Evolutionary conservation across 2,113 vertebrate species (phyloP).

Genomic region (Uria lomvia): DNA sequence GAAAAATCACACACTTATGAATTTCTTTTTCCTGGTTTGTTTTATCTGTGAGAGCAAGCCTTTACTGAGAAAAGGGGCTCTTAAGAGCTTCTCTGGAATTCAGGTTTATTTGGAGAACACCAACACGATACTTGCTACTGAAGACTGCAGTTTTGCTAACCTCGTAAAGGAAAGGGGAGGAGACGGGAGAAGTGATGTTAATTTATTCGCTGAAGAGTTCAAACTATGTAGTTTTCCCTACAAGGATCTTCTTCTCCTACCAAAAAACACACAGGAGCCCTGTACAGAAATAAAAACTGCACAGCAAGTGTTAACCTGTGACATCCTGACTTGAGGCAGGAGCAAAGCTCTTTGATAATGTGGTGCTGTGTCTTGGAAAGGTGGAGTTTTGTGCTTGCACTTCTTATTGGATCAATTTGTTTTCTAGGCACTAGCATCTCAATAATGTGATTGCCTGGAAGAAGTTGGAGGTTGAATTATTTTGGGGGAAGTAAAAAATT

Average conservation of each 20-base stretch:
- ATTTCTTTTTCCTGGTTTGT: background rate
- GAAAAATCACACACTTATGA: background rate
- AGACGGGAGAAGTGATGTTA: background rate
- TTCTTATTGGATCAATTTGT: background rate
- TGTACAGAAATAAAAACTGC: background rate
- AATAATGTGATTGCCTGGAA: background rate
- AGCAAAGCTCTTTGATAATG: background rate
- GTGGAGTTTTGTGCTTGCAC: background rate
- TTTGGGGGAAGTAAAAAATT: background rate
- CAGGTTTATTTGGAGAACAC: constrained; percentile 14
- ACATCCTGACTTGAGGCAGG: background rate
- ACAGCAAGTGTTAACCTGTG: background rate
- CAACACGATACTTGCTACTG: background rate
- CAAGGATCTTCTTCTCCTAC: background rate
- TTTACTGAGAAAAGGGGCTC: background rate
- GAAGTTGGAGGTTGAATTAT: background rate
- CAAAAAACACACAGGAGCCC: background rate
- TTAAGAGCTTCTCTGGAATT: background rate
- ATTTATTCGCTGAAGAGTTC: constrained; percentile 1
- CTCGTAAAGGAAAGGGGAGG: background rate
- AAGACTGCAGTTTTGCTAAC: constrained; percentile 6
- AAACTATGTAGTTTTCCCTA: background rate
- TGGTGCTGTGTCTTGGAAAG: background rate
- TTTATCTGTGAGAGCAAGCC: background rate
- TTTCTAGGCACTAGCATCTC: background rate